phyloP scores from a whole-genome alignment of 2,888 invertebrate species.

The Tetramorium bicarinatum region DNA sequence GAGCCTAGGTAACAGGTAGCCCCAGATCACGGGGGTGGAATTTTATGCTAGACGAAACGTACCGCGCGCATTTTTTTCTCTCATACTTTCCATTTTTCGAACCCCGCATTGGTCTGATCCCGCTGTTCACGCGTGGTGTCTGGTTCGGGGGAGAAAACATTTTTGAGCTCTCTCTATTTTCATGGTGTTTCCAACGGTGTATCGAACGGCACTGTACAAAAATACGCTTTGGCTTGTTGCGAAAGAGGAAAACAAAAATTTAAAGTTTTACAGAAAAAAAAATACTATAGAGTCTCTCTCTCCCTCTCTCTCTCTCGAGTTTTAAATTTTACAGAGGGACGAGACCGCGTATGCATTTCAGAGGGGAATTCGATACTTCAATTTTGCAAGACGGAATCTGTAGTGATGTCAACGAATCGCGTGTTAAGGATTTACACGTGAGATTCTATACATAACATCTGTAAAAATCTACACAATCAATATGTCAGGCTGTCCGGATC shows the following conservation, averaged over 20 bases:
- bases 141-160: not conserved
- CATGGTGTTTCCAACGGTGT: not conserved
- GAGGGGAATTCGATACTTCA: not conserved
- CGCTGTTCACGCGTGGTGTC: not conserved
- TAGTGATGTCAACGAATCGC: not conserved
- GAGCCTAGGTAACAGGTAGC: slow-evolving; percentile 81
- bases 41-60: slow-evolving; percentile 28
- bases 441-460: not conserved
- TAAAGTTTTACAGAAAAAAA: not conserved
- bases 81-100: not conserved
- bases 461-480: not conserved
- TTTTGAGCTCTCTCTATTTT: not conserved
- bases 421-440: not conserved
- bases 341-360: not conserved
- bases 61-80: slow-evolving; percentile 9
- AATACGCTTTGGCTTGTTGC: not conserved
- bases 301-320: not conserved
- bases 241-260: not conserved
- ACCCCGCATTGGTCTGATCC: not conserved
- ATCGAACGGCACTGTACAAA: not conserved
- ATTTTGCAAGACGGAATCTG: not conserved
- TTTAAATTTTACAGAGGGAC: not conserved
- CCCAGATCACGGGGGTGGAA: slow-evolving; percentile 5
- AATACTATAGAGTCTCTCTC: not conserved
- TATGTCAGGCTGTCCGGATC: not conserved